Evolutionary conservation across 2,888 invertebrate species (phyloP).

Genomic region (Didymodactylos carnosus): DNA sequence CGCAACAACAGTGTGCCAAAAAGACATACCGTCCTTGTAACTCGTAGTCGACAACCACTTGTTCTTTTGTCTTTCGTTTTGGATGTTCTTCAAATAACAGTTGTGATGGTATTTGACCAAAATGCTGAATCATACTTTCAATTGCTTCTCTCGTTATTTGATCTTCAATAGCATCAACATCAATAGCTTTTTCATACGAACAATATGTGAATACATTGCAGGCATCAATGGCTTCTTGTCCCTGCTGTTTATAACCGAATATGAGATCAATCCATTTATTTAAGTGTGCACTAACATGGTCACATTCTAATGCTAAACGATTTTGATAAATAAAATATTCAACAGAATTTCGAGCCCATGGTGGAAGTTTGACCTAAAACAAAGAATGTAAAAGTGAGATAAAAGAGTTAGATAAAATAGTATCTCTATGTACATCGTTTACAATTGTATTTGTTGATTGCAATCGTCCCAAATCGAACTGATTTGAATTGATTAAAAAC

Average conservation of each 20-base stretch:
- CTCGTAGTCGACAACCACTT: constrained; percentile 21
- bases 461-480: constrained; percentile 38
- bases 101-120: constrained; percentile 38
- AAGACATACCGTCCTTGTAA: constrained; percentile 20
- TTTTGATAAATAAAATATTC: constrained; percentile 37
- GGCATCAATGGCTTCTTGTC: constrained; percentile 35
- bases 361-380: too few relatives aligned
- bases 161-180: constrained; percentile 39
- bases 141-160: constrained; percentile 43
- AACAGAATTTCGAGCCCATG: constrained; percentile 27
- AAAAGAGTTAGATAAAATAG: too few relatives aligned
- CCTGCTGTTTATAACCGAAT: constrained; percentile 38
- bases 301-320: constrained; percentile 35
- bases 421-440: constrained; percentile 32
- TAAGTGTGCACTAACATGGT: constrained; percentile 34
- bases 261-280: constrained; percentile 39
- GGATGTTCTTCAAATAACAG: constrained; percentile 35
- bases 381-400: too few relatives aligned
- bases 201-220: constrained; percentile 41
- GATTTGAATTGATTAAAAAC: constrained; percentile 40
- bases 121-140: constrained; percentile 39
- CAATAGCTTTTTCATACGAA: constrained; percentile 38
- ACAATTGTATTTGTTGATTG: constrained; percentile 42
- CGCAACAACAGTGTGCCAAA: too few relatives aligned
- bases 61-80: constrained; percentile 36